phyloP scores from a whole-genome alignment of 2,797 vertebrate genomes.

The Acipenser ruthenus region DNA sequence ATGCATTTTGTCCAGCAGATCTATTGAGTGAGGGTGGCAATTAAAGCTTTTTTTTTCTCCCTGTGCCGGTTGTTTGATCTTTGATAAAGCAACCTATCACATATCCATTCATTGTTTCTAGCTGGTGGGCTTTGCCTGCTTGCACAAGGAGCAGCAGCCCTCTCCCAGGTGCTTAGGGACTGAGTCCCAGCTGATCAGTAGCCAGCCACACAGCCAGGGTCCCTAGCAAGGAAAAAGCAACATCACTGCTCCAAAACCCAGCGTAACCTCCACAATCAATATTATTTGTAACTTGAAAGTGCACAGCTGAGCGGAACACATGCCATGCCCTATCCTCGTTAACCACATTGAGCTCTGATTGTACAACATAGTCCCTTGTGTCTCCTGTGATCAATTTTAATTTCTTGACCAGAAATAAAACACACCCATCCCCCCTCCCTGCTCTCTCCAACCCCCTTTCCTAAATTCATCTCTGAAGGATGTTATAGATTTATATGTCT shows the following conservation, averaged over 20 bases:
- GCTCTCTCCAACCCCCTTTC: slow-evolving; percentile 25
- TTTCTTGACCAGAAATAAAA: slow-evolving; percentile 52
- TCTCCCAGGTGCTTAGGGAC: slow-evolving; percentile 54
- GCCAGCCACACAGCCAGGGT: slow-evolving; percentile 39
- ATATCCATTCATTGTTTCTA: slow-evolving; percentile 49
- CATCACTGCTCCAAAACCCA: slow-evolving; percentile 26
- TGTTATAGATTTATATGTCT: slow-evolving; percentile 47
- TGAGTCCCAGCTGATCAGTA: slow-evolving; percentile 37
- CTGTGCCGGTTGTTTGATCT: slow-evolving; percentile 52
- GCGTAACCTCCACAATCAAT: slow-evolving; percentile 50
- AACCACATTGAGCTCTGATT: slow-evolving; percentile 50
- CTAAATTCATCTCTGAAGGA: slow-evolving; percentile 46
- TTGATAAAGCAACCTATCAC: slow-evolving; percentile 53
- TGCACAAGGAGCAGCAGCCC: slow-evolving; percentile 53
- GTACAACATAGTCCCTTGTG: slow-evolving; percentile 45
- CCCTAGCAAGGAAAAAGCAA: slow-evolving; percentile 32
- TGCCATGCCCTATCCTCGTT: slow-evolving; percentile 43
- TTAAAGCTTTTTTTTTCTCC: slow-evolving; percentile 44
- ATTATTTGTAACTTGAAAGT: slow-evolving; percentile 45
- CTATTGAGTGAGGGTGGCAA: slow-evolving; percentile 49
- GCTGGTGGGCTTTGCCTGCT: slow-evolving; percentile 21
- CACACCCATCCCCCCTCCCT: slow-evolving; percentile 13
- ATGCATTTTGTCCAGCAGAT: slow-evolving; percentile 36
- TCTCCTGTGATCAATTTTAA: slow-evolving; percentile 61
- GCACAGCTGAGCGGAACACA: slow-evolving; percentile 43